Conservation (phyloP, 2,797 vertebrate species). For the Phataginus tricuspis region DNA sequence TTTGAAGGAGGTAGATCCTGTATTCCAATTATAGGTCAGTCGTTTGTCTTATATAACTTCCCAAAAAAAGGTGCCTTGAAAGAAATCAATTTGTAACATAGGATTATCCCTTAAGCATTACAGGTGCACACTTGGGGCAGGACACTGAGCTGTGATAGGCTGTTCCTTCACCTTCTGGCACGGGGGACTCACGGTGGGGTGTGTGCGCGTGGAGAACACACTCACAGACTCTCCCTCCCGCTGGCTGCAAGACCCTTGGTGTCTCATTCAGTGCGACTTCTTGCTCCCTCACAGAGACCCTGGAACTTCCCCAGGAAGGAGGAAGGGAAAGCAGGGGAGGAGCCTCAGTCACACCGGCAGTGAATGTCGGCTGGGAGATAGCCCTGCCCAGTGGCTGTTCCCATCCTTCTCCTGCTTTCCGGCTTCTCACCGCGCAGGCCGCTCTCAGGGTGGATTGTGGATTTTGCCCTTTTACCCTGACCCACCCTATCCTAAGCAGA, state of each 20-base stretch:
- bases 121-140: fast-evolving
- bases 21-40: conserved; percentile 3
- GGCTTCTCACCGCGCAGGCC: neutral
- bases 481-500: conserved; percentile 52
- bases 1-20: conserved; percentile 17
- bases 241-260: neutral
- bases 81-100: neutral
- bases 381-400: too few relatives aligned
- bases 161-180: fast-evolving
- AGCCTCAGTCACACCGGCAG: too few relatives aligned
- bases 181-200: too few relatives aligned
- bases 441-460: neutral
- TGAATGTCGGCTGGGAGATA: too few relatives aligned
- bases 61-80: neutral
- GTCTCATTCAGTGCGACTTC: neutral
- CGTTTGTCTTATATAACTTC: neutral
- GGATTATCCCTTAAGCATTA: neutral
- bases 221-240: too few relatives aligned
- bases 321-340: neutral
- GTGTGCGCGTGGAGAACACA: too few relatives aligned
- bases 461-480: neutral
- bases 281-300: neutral
- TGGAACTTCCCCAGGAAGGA: neutral
- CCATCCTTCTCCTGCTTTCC: neutral
- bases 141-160: neutral